Percentiles rank a stretch among this genome's conserved stretches.
phyloP scores from a whole-genome alignment of 2,888 invertebrate genomes.

The Aleiodes alternator region DNA sequence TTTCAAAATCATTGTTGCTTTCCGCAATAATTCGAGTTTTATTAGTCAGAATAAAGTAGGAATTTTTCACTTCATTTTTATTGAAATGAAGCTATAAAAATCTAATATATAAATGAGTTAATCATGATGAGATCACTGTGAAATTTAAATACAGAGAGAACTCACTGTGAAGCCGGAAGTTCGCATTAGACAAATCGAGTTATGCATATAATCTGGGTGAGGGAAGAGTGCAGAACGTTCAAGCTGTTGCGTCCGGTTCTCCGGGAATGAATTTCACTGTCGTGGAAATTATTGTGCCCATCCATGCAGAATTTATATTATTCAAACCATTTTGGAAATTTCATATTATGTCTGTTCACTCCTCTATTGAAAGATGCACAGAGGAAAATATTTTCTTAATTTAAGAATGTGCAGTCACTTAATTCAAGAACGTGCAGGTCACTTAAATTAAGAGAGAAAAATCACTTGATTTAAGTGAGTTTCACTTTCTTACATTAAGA shows the following conservation, averaged over 20 bases:
- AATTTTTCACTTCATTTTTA: neutral
- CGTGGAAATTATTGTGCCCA: slow-evolving; percentile 34
- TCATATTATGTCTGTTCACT: neutral
- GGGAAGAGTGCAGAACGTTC: slow-evolving; percentile 51
- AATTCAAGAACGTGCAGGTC: too few relatives aligned
- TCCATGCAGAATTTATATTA: neutral
- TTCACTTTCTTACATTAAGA: too few relatives aligned
- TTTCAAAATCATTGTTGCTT: too few relatives aligned
- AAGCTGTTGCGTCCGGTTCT: slow-evolving; percentile 72
- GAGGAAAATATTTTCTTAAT: too few relatives aligned
- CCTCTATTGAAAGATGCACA: neutral
- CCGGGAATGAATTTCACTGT: slow-evolving; percentile 26
- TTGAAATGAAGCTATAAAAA: slow-evolving; percentile 33
- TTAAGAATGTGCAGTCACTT: too few relatives aligned
- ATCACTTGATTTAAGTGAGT: too few relatives aligned
- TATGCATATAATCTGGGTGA: slow-evolving; percentile 11
- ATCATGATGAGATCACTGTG: slow-evolving; percentile 58
- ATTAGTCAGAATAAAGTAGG: too few relatives aligned
- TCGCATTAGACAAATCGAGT: slow-evolving; percentile 50
- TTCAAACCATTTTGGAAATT: neutral
- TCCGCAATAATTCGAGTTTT: too few relatives aligned
- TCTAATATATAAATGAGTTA: slow-evolving; percentile 31
- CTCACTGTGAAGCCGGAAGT: slow-evolving; percentile 50
- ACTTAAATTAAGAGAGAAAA: too few relatives aligned
- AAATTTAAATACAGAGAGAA: slow-evolving; percentile 67